Base-by-base conservation (phyloP, 1,140 invertebrate genomes). In the Lepidurus arcticus region DNA sequence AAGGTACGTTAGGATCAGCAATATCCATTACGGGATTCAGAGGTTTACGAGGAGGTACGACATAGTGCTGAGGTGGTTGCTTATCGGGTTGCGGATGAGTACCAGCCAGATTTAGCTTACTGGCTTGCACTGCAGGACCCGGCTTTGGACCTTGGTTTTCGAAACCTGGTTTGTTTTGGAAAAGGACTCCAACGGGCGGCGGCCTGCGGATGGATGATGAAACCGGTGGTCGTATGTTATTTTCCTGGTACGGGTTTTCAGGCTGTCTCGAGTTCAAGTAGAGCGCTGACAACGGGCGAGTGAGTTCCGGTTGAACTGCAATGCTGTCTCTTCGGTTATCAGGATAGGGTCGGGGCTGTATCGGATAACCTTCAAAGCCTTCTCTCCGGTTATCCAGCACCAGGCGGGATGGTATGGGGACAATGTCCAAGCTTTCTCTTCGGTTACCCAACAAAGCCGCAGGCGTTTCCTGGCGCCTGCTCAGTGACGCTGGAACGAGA, bases 21-120 rank as follows among this genome's bases (percentile, higher is more conserved):
- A 78, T 47, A 44, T 78, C 78, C 7, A 45, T 44, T 10, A 44
- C 42, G 9, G 78, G 78, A 43, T 78, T 78, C 44, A 78, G 21
- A 10, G 78, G 78, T 26, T 75, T 47, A 47, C 78, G 42, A 1
- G 73, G 73, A 47, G 78, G 78, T 43, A 73, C 73, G 16, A 76
- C 53, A 21, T 65, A 45, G 7, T 76, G 42, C 76, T 45, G 65
- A 16, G 65, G 44, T 1, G 76, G 76, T 34, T 34, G 34, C 1
- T 45, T 76, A 42, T 42, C 65, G 44, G 42, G 34, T 45, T 76
- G 76, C 11, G 76, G 76, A 53, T 3, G 44, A 76, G 42, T 45
- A 4, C 24, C 42, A 3, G 42, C 76, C 1, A 21, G 13, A 8
- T 47, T 65, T 13, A 34, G 7, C 16, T 45, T 45, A 26, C 16